These are phyloP conservation scores for Myripristis jacobus DNA, from an alignment of 2,797 vertebrate genomes.

Conservation along the genomic window DNA sequence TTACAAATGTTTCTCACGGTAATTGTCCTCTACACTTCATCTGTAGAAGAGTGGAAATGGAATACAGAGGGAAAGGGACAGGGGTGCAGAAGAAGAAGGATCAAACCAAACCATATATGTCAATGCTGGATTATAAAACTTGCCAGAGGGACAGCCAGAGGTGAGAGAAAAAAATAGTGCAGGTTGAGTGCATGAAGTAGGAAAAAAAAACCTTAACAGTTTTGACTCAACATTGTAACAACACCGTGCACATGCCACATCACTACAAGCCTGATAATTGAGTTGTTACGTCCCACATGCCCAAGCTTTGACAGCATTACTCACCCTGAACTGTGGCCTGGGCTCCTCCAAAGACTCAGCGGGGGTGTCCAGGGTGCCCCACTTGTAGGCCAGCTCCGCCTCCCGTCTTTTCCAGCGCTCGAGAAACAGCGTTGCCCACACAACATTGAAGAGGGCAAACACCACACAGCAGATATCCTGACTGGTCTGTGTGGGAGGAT, in stretches of 20 bases:
- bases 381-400: constrained; percentile 92
- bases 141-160: neutral
- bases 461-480: constrained; percentile 94
- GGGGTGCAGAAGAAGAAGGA: neutral
- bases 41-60: neutral
- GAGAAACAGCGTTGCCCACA: constrained; percentile 93
- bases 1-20: neutral
- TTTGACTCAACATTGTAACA: neutral
- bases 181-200: neutral
- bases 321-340: constrained; percentile 93
- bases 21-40: neutral
- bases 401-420: constrained; percentile 94
- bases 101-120: neutral
- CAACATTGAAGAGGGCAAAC: constrained; percentile 95
- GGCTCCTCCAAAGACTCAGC: constrained; percentile 92
- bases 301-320: constrained; percentile 31
- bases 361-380: constrained; percentile 92
- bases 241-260: neutral
- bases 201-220: neutral
- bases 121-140: neutral
- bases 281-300: neutral
- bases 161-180: neutral
- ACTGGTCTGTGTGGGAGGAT: constrained; percentile 84
- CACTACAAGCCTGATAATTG: neutral
- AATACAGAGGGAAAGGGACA: neutral